Base-by-base conservation (phyloP, 2,797 vertebrate genomes). In the Tokudaia tokunoshimensis region DNA sequence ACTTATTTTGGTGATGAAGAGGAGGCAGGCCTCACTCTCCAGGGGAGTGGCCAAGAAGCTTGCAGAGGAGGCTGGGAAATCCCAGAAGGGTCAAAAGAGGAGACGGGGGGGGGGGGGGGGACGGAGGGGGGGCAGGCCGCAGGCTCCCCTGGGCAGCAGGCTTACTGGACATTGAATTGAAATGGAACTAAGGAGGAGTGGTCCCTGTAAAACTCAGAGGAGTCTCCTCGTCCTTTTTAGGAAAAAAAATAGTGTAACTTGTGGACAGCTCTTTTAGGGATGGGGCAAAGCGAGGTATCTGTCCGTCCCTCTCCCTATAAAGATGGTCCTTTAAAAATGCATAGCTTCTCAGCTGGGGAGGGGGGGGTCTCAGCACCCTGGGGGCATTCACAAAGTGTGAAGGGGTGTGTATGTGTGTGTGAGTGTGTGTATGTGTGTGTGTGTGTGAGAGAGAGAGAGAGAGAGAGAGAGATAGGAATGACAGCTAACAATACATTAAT, bases 21-120 rank as follows among this genome's bases (percentile, higher is more conserved):
- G 78, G 47, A 31, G 83, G 29, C 82, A 72, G 41, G 26, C 47
- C 83, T 78, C 55, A 24, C 13, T 81, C 22, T 83, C 79, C n/a
- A 82, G 55, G 79, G 22, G 7, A 50, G 12, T 65, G 61, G 67
- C 55, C 67, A 63, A 41, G 41, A 41, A 41, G 41, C 41, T 41
- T 41, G 75, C 88, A 22, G 17, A 91, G 47, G 24, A 47, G 31
- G 19, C 72, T 96, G 19, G n/a, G 80, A 96, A 95, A 84, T 87
- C 89, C 80, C 75, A 50, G 44, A 59, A 88, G 22, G 12, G 70
- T 93, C 88, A 50, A 47, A 65, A 47, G 72, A 67, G 80, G 78
- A 93, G n/a, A n/a, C n/a, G n/a, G n/a, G n/a, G 72, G 65, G 0
- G 67, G 63, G 29, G 89, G 37, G 55, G 86, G 22, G 47, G 1